Conservation (phyloP, 2,888 invertebrate species). For the Ophion ventricosus region DNA sequence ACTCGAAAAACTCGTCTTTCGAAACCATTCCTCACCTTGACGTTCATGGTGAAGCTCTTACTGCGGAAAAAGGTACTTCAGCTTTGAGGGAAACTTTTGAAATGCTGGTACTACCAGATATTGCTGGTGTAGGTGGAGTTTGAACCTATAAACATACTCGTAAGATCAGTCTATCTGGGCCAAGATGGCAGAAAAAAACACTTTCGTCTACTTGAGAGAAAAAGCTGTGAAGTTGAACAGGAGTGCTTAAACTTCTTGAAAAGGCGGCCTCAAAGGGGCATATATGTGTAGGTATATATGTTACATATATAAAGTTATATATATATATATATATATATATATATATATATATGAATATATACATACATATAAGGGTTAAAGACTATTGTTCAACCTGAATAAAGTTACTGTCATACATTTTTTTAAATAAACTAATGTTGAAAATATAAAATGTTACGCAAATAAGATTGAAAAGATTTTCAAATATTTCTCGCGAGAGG, state of each 20-base stretch:
- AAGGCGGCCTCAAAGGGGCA: neutral
- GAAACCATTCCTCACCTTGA: constrained; percentile 12
- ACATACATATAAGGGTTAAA: too few species aligned
- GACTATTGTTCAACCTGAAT: too few species aligned
- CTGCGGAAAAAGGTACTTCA: constrained; percentile 27
- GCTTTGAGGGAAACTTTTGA: constrained; percentile 26
- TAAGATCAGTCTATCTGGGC: constrained; percentile 36
- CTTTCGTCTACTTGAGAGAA: constrained; percentile 27
- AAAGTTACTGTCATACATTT: too few species aligned
- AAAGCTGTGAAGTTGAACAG: constrained; percentile 28
- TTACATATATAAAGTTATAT: neutral
- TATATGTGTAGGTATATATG: neutral
- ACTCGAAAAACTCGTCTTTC: constrained; percentile 3
- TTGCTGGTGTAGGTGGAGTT: neutral
- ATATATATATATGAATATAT: neutral
- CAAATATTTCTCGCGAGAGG: neutral
- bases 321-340: neutral
- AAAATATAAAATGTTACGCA: too few species aligned
- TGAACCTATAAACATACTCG: constrained; percentile 3
- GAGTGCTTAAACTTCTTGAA: constrained; percentile 40
- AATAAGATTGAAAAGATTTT: too few species aligned
- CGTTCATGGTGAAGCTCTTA: constrained; percentile 7
- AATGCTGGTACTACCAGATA: constrained; percentile 12
- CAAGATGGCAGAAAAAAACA: constrained; percentile 48
- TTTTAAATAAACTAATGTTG: too few species aligned